A percentile compares a stretch with the other conserved stretches of the same genome.
Evolutionary conservation across 2,888 invertebrate species (phyloP).

Genomic region (Zaprionus bogoriensis): DNA sequence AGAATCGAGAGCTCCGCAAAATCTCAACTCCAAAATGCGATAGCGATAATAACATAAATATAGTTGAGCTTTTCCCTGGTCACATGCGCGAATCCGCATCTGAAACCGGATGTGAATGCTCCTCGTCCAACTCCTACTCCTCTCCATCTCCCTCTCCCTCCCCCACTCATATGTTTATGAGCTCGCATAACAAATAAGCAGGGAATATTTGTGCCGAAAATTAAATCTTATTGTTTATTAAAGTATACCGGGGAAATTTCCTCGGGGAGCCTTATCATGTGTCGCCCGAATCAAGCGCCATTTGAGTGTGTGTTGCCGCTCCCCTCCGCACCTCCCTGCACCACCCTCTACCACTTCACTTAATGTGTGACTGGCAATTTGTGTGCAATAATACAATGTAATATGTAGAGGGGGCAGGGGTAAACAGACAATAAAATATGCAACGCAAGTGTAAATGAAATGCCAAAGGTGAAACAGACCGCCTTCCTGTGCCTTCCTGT

Average conservation of each 20-base stretch:
- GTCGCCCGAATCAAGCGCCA: constrained; percentile 23
- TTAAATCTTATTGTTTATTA: constrained; percentile 60
- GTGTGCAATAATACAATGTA: constrained; percentile 62
- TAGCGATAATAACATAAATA: background rate
- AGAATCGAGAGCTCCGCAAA: no score
- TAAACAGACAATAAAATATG: constrained; percentile 64
- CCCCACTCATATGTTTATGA: constrained; percentile 14
- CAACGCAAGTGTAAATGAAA: constrained; percentile 75
- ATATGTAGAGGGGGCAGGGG: background rate
- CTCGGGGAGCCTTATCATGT: constrained; percentile 28
- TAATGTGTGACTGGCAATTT: constrained; percentile 70
- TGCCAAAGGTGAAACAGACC: constrained; percentile 44
- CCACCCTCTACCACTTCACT: constrained; percentile 23
- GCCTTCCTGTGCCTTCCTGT: background rate
- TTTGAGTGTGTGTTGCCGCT: no score
- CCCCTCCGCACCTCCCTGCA: no score
- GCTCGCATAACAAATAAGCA: constrained; percentile 32
- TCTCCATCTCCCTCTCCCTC: no score
- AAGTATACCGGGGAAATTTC: constrained; percentile 33
- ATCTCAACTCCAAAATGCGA: background rate
- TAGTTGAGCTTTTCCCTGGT: constrained; percentile 1
- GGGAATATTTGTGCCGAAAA: constrained; percentile 38
- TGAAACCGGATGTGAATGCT: no score
- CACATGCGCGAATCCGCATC: background rate
- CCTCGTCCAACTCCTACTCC: no score